Base-by-base conservation (phyloP, 2,113 vertebrate genomes). In the Pungitius pungitius region DNA sequence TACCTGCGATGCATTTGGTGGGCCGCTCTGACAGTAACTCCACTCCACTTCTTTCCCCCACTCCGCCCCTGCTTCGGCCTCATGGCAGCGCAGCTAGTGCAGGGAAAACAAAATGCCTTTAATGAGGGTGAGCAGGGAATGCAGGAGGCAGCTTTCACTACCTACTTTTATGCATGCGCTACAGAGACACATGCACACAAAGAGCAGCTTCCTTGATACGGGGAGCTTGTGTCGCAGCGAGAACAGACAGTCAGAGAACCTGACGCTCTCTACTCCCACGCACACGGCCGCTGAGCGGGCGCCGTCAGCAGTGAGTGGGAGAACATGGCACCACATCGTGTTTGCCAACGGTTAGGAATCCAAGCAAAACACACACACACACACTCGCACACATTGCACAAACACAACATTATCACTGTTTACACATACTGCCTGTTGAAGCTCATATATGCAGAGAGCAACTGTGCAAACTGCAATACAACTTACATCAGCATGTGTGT, bases 321-420 rank as follows among this genome's bases (percentile, higher is more conserved):
- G 82, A 87, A 82, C 77, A 81, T 69, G 75, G 80, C 82, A 78
- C 60, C 77, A 51, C 65, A 24, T 60, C 0, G 56, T 89, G 87
- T 90, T 90, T 90, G 86, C 83, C 56, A 76, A 91, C 71, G 65
- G 73, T 85, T 42, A 84, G 80, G 54, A 72, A 77, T 70, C 60
- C 58, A 66, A 69, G 77, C 75, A 76, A 77, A 76, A 73, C 59
- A 75, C 79, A 49, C 51, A 72, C 71, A 62, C 55, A 43, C 27
- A 63, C 81, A 77, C 85, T 80, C 68, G 77, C 63, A 77, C 77
- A 47, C 56, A 37, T 14, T 60, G 17, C 72, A 82, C 82, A 84
- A 85, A 88, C 76, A 85, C 82, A 75, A 24, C 81, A 88, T 88
- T 88, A 91, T 90, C 91, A 68, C 68, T 90, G 90, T 93, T 93